These are phyloP conservation scores for Asarcornis scutulata DNA, from an alignment of 2,113 vertebrate species.

Conservation along the genomic window DNA sequence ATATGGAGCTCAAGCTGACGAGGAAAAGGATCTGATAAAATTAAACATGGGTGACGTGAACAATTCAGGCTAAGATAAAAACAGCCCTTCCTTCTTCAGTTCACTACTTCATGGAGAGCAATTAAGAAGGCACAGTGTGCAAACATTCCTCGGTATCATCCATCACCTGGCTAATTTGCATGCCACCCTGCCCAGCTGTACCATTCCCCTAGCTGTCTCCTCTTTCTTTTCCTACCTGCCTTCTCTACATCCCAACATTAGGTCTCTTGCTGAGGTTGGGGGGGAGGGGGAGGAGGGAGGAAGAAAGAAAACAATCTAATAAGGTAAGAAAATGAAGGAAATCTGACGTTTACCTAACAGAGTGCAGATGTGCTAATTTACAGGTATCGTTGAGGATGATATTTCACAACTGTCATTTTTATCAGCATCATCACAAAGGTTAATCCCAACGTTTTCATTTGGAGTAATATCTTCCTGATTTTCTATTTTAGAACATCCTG, in stretches of 20 bases:
- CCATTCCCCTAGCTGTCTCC: neutral
- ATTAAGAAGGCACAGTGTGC: neutral
- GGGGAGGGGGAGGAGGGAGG: neutral
- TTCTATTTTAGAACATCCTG: conserved; percentile 10
- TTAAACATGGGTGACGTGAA: neutral
- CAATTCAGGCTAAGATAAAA: neutral
- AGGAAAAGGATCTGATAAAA: neutral
- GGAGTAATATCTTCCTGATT: neutral
- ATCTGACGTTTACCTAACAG: neutral
- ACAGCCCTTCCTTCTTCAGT: neutral
- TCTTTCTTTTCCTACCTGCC: neutral
- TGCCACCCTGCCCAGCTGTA: neutral
- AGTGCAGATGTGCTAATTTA: neutral
- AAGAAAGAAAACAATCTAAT: neutral
- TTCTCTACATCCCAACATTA: neutral
- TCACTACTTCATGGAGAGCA: neutral
- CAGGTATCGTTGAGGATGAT: neutral
- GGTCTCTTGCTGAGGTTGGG: neutral
- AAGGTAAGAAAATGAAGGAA: neutral
- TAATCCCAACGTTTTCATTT: neutral
- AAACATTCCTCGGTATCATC: neutral
- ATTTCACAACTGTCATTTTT: neutral
- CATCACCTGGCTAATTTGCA: neutral
- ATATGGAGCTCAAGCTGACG: neutral
- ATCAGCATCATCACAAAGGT: neutral